Evolutionary conservation across 2,888 invertebrate species (phyloP).

Genomic region (Epirrhoe alternata): DNA sequence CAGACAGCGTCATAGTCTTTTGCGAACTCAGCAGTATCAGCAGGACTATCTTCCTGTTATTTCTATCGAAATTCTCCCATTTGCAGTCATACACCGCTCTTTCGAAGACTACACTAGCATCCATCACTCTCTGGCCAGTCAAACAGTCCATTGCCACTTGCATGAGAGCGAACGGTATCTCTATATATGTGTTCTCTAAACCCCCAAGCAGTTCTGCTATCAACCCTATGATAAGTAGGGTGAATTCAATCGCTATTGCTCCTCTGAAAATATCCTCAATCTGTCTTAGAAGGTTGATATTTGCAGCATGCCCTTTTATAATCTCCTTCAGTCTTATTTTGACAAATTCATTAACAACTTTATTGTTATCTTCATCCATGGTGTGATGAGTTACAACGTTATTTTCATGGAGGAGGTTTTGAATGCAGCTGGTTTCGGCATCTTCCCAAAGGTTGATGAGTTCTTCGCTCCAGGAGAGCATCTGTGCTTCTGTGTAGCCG

Average conservation of each 20-base stretch:
- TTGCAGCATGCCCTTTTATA: slow-evolving; percentile 47
- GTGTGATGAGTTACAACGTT: not conserved
- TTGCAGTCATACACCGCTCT: slow-evolving; percentile 62
- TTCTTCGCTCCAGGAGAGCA: slow-evolving; percentile 61
- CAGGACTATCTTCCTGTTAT: slow-evolving; percentile 61
- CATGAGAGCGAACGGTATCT: slow-evolving; percentile 56
- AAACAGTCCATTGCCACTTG: slow-evolving; percentile 63
- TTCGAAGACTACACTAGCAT: slow-evolving; percentile 60
- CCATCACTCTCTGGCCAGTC: slow-evolving; percentile 63
- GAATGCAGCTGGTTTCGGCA: slow-evolving; percentile 45
- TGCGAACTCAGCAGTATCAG: slow-evolving; percentile 64
- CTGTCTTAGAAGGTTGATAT: slow-evolving; percentile 47
- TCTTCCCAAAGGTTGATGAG: slow-evolving; percentile 59
- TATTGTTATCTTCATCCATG: slow-evolving; percentile 38
- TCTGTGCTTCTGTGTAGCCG: slow-evolving; percentile 66
- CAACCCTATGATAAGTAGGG: slow-evolving; percentile 49
- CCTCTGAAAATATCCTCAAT: slow-evolving; percentile 52
- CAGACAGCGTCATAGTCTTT: slow-evolving; percentile 62
- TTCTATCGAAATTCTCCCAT: slow-evolving; percentile 67
- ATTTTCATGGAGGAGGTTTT: not conserved
- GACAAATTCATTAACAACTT: slow-evolving; percentile 44
- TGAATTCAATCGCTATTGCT: slow-evolving; percentile 56
- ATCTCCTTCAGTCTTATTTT: slow-evolving; percentile 45
- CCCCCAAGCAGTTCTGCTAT: slow-evolving; percentile 56
- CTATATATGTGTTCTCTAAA: slow-evolving; percentile 58